Evolutionary conservation across 2,888 invertebrate species (phyloP), one percentile per base, ranked within the genome.

Genomic region (Drosophila cyrtoloma): DNA sequence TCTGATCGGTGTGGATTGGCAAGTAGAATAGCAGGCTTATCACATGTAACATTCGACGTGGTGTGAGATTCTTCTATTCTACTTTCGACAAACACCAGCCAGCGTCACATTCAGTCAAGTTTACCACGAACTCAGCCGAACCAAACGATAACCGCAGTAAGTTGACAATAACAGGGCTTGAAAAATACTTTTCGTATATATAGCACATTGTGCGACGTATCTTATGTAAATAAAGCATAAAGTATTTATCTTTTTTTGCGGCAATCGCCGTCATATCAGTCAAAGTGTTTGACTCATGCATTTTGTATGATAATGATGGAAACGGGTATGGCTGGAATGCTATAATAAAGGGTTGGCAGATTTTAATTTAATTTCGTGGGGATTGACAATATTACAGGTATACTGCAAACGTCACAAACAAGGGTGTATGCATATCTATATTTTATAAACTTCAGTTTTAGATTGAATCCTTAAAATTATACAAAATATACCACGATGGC

Each of bases 21-120:
- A 85, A 88, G 88, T 88, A 88, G 88, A 88, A 90, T 88, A 88
- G 91, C 81, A 91, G 88, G 88, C 88, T 88, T 89, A 91, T 88
- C 88, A 88, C 88, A 88, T 76, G 89, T 88, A 51, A 22, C 19
- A 72, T 77, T 81, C 28, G 53, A 84, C 65, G 47, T 10, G 57
- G 69, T 88, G 88, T 88, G 88, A 88, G 88, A 88, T 88, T 88
- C 88, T 91, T 91, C 89, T 88, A 88, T 88, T 88, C 91, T 88
- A 88, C 88, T 88, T 91, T 90, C 88, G 85, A 89, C 81, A 84
- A 83, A 66, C 88, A 89, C 88, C 85, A 77, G 73, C 19, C n/a
- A 61, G 51, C 87, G 44, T 59, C 78, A 22, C 19, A 28, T 32
- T 56, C 16, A 39, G n/a, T 47, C 55, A 57, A 53, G 30, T 44